Evolutionary conservation across 2,797 vertebrate genomes (phyloP).

Genomic region (Salmo trutta): DNA sequence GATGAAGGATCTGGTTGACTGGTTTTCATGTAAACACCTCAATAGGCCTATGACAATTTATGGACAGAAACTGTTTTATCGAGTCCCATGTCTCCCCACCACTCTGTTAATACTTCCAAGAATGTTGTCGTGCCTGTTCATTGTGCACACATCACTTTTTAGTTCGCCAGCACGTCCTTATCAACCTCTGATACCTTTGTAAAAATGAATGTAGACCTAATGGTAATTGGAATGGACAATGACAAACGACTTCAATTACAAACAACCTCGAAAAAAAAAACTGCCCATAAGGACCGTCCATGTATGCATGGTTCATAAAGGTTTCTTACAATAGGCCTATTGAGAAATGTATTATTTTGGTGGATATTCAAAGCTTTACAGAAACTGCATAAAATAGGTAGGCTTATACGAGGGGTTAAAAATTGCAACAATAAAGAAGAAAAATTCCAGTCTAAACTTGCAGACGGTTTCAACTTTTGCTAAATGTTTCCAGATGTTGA

Average conservation of each 20-base stretch:
- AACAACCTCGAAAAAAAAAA: not conserved
- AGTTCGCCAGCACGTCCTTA: not conserved
- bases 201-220: not conserved
- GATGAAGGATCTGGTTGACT: not conserved
- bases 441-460: constrained; percentile 52
- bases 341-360: not conserved
- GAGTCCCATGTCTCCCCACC: not conserved
- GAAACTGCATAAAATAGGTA: not conserved
- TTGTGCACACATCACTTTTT: not conserved
- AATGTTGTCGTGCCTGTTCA: constrained; percentile 50
- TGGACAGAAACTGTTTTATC: not conserved
- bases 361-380: not conserved
- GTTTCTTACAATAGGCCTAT: not conserved
- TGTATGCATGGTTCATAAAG: not conserved
- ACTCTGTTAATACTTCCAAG: constrained; percentile 26
- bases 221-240: not conserved
- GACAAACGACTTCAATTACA: not conserved
- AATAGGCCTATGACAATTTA: not conserved
- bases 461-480: constrained; percentile 48
- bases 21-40: not conserved
- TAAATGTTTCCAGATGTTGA: constrained; percentile 75
- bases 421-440: constrained; percentile 20
- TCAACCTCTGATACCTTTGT: not conserved
- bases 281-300: not conserved
- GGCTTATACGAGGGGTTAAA: constrained; percentile 14